Base-by-base conservation (phyloP, 2,888 invertebrate species). In the Metallyticus violacea region DNA sequence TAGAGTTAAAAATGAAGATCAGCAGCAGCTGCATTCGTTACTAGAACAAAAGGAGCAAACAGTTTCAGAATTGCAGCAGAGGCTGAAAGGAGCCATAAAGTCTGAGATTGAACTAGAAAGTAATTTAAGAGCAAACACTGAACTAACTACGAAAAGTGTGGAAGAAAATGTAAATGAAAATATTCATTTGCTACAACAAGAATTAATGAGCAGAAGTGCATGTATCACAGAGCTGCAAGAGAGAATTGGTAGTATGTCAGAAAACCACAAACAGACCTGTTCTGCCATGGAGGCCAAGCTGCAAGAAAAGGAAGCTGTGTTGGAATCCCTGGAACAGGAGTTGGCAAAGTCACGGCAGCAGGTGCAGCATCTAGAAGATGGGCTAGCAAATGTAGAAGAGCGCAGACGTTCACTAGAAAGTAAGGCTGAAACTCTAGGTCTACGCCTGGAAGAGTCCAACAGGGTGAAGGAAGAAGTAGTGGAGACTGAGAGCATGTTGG, bases 241-340 rank as follows among this genome's bases (percentile, higher is more conserved):
- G 92, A 88, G 91, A 92, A 89, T 78, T 89, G 89, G 88, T 85
- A 87, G 15, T 90, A 62, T 62, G 15, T 0, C 29, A 26, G 85
- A 90, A 91, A 91, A 89, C 26, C 82, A 30, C 26, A 90, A 92
- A 86, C 91, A 89, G 88, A 93, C 92, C 90, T 90, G 91, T 79
- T 91, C 91, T 88, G 93, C 93, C 4, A 92, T 94, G 85, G 94
- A 95, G 88, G 95, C 95, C 1, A 96, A 96, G 91, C 91, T 97
- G 15, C 95, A 95, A 90, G 96, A 97, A 91, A 93, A 95, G 88
- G 95, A 96, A 90, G 93, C 95, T 82, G 95, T 95, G 88, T 95
- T 96, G 86, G 96, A 97, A 91, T 95, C 94, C 77, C 92, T 96
- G 87, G 95, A 96, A 91, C 91, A 93, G 30, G 96, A 96, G 90